Base-by-base conservation (phyloP, 2,888 invertebrate species). In the Subacronicta megacephala region DNA sequence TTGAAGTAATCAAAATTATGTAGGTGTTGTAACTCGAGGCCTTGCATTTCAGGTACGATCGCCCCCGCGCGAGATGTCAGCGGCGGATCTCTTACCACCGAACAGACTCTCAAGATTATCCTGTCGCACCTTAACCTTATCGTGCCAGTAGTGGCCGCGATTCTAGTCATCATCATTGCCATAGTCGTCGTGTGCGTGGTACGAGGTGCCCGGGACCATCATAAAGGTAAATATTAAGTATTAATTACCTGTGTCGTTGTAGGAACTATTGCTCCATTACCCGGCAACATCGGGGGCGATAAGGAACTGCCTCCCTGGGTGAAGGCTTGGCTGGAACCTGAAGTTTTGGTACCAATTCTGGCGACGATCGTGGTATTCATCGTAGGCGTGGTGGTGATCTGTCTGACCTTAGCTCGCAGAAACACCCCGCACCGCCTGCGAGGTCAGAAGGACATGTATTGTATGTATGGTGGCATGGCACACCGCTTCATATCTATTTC, bases 171-270 rank as follows among this genome's bases (percentile, higher is more conserved):
- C 92, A 97, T 98, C 90, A 97, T 98, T 92, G 98, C 98, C 83
- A 96, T 98, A 88, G 96, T 98, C 89, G 98, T 99, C 89, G 98
- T 98, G 88, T 98, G 98, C 96, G 97, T 98, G 83, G 96, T 98
- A 80, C 96, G 97, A 84, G 97, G 98, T 86, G 96, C 97, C 90
- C 96, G 97, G 94, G 96, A 96, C 88, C 96, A 96, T 82, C 96
- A 97, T 90, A 98, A 97, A 97, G 97, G 98, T 97, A 96, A 94
- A 35, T 33, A n/a, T 35, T 29, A 12, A 33, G 17, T 71, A 53
- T 46, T 49, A 45, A 70, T 72, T 7, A 15, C 31, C 53, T 50
- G 26, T 38, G 13, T 33, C n/a, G 42, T 81, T 68, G 6, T 92
- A 98, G 98, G 97, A 84, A 97, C 97, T 47, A 95, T 98, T 80